Conservation (phyloP, 2,888 invertebrate species). For the Polydrusus cervinus region DNA sequence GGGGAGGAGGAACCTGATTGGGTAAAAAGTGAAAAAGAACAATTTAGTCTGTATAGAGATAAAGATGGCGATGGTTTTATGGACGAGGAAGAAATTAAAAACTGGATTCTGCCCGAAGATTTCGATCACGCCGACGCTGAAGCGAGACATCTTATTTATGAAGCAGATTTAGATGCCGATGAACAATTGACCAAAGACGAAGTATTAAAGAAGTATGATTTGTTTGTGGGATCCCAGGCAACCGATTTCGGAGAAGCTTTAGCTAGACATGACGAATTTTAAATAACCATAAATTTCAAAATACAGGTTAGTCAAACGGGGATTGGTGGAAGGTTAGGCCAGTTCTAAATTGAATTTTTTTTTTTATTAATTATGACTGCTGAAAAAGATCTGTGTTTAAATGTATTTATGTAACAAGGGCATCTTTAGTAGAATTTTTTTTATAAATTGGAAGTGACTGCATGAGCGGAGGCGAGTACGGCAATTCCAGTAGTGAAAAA, state of each 20-base stretch:
- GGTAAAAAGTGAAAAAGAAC: conserved; percentile 95
- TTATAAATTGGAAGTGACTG: no score
- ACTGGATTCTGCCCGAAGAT: conserved; percentile 96
- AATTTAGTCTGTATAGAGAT: conserved; percentile 89
- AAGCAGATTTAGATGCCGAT: conserved; percentile 94
- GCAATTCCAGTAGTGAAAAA: no score
- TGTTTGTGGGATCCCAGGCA: conserved; percentile 98
- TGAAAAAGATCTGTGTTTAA: no score
- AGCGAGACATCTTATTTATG: conserved; percentile 94
- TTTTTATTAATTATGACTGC: no score
- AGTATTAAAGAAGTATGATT: conserved; percentile 94
- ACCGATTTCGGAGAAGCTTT: conserved; percentile 99
- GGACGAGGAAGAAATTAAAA: conserved; percentile 70
- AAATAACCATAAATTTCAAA: conserved; percentile 59
- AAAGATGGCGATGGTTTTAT: conserved; percentile 86
- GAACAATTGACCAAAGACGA: conserved; percentile 91
- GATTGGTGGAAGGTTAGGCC: no score
- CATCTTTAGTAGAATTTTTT: no score
- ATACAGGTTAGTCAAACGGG: neutral
- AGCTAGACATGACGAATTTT: conserved; percentile 96
- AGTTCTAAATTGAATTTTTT: no score
- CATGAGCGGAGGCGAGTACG: no score
- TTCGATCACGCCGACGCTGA: conserved; percentile 99
- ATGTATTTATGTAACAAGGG: no score
- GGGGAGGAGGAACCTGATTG: conserved; percentile 92